Conservation (phyloP, 2,888 invertebrate genomes). For the Timandra comae region DNA sequence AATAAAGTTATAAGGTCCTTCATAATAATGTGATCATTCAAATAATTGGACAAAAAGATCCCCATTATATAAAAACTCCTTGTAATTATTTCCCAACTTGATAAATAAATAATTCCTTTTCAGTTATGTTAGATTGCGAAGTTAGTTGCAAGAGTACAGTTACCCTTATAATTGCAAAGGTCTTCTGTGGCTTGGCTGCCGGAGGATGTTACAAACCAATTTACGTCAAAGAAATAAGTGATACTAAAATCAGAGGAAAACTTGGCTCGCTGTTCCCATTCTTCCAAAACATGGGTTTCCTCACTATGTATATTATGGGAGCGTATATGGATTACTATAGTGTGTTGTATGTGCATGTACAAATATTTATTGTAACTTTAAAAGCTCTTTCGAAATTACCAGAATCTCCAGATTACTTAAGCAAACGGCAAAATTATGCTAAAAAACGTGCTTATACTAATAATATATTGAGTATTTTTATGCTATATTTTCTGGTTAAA, state of each 20-base stretch:
- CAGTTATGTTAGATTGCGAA: constrained; percentile 36
- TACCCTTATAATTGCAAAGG: constrained; percentile 34
- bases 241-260: constrained; percentile 41
- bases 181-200: constrained; percentile 32
- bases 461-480: too few relatives aligned
- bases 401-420: constrained; percentile 48
- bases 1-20: too few relatives aligned
- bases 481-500: too few relatives aligned
- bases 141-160: constrained; percentile 23
- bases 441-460: too few relatives aligned
- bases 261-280: constrained; percentile 33
- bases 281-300: constrained; percentile 35
- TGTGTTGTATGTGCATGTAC: constrained; percentile 32
- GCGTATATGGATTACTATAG: constrained; percentile 39
- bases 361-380: constrained; percentile 28
- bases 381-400: constrained; percentile 37
- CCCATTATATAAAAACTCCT: too few relatives aligned
- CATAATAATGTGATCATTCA: too few relatives aligned
- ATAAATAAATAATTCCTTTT: too few relatives aligned
- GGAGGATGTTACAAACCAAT: constrained; percentile 43
- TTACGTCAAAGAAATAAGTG: constrained; percentile 47
- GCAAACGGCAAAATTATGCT: constrained; percentile 39
- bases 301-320: constrained; percentile 40
- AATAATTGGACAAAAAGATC: too few relatives aligned
- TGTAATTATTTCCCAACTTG: too few relatives aligned